phyloP scores from a whole-genome alignment of 2,797 vertebrate species.

The Chelon labrosus region DNA sequence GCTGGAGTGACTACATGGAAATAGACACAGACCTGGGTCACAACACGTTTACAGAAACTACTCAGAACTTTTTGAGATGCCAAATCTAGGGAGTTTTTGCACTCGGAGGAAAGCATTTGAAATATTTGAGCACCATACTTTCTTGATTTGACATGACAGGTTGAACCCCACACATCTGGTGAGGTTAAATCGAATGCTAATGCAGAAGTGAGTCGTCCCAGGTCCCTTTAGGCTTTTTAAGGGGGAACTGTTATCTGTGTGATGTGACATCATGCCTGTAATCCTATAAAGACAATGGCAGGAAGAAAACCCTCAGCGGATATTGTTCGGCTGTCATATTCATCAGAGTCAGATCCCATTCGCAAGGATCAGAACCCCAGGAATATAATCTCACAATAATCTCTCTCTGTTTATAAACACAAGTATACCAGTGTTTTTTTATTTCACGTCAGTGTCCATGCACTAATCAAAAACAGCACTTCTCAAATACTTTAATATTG shows the following conservation, averaged over 20 bases:
- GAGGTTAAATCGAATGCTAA: conserved; percentile 32
- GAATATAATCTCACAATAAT: conserved; percentile 66
- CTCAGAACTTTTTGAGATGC: conserved; percentile 49
- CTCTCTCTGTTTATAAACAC: conserved; percentile 55
- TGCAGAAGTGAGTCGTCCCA: conserved; percentile 27
- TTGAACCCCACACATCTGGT: conserved; percentile 27
- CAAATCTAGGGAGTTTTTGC: conserved; percentile 31
- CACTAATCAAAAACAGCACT: conserved; percentile 52
- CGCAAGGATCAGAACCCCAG: conserved; percentile 57
- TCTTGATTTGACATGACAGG: conserved; percentile 44
- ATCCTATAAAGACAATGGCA: conserved; percentile 58
- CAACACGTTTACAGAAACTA: conserved; percentile 54
- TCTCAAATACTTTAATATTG: conserved; percentile 41
- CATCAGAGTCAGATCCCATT: conserved; percentile 62
- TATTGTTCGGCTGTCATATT: conserved; percentile 64
- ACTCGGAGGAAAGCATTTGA: neutral
- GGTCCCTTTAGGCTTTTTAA: conserved; percentile 28
- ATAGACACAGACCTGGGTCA: conserved; percentile 44
- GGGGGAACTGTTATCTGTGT: conserved; percentile 2
- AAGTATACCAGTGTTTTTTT: conserved; percentile 34
- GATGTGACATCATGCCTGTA: conserved; percentile 38
- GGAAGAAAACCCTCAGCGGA: conserved; percentile 40
- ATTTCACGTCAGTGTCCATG: conserved; percentile 27
- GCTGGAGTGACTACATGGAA: conserved; percentile 53
- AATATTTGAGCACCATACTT: conserved; percentile 30